phyloP scores from a whole-genome alignment of 2,888 invertebrate genomes.

The Pristionchus exspectatus region DNA sequence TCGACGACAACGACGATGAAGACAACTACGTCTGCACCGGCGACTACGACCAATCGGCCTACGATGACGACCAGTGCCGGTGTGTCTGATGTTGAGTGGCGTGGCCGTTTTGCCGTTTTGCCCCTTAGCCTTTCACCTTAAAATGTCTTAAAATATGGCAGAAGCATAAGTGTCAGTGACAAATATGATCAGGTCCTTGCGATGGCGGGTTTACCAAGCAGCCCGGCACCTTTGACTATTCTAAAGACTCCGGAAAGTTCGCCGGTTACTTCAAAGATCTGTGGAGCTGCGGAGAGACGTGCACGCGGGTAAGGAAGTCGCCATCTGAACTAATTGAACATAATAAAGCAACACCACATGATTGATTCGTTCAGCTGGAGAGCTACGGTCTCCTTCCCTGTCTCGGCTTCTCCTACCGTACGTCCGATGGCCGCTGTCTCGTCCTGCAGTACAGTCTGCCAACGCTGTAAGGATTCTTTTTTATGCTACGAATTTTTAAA shows the following conservation, averaged over 20 bases:
- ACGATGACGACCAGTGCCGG: not conserved
- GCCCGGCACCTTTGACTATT: slow-evolving; percentile 3
- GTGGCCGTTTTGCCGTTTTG: not conserved
- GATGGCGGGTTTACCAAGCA: slow-evolving; percentile 4
- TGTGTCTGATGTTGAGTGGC: slow-evolving; percentile 21
- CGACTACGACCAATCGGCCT: not conserved
- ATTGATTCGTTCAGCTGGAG: not conserved
- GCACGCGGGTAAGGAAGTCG: not conserved
- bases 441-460: slow-evolving; percentile 40
- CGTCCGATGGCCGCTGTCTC: slow-evolving; percentile 1
- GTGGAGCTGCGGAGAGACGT: slow-evolving; percentile 46
- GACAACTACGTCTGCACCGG: not conserved
- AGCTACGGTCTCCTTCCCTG: slow-evolving; percentile 47
- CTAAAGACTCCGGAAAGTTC: slow-evolving; percentile 14
- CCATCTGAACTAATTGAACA: not conserved
- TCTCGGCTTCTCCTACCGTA: slow-evolving; percentile 42
- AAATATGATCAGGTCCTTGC: not conserved
- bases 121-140: too few species aligned
- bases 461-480: not conserved
- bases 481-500: not conserved
- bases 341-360: not conserved
- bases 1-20: not conserved
- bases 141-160: not conserved
- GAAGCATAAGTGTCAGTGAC: not conserved
- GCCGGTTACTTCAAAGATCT: slow-evolving; percentile 25